These are phyloP conservation scores for Oncorhynchus tshawytscha DNA, from an alignment of 2,113 vertebrate species.

Conservation along the genomic window DNA sequence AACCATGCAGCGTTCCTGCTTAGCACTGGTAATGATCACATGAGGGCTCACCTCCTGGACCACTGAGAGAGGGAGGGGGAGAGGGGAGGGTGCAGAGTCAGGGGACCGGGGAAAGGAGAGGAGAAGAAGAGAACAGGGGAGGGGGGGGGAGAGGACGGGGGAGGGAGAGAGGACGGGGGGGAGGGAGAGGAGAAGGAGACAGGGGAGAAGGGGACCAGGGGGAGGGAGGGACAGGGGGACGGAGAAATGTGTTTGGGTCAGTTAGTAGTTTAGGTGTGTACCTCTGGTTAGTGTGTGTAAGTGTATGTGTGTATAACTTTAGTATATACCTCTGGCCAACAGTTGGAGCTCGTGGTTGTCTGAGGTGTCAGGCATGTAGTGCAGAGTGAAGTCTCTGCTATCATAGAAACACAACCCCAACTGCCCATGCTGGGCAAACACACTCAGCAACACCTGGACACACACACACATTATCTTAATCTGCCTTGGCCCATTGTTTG, in stretches of 20 bases:
- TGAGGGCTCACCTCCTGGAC: constrained; percentile 81
- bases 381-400: constrained; percentile 79
- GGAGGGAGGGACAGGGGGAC: background rate
- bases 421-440: constrained; percentile 79
- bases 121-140: background rate
- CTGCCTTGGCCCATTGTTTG: background rate
- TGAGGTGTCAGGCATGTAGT: constrained; percentile 85
- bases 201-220: background rate
- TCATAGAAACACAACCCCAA: constrained; percentile 89
- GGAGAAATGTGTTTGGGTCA: background rate
- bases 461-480: background rate
- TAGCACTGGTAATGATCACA: constrained; percentile 88
- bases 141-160: background rate
- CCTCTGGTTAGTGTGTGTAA: background rate
- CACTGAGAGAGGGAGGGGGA: constrained; percentile 65
- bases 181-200: background rate
- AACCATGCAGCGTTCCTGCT: constrained; percentile 84
- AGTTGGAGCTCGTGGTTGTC: constrained; percentile 81
- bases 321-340: constrained; percentile 78
- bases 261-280: background rate
- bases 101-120: background rate
- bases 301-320: background rate
- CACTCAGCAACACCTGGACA: constrained; percentile 80
- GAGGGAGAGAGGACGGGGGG: background rate
- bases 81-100: background rate